Evolutionary conservation across 2,797 vertebrate genomes (phyloP), one percentile per base, ranked within the genome.

Genomic region (Myotis pilosus): DNA sequence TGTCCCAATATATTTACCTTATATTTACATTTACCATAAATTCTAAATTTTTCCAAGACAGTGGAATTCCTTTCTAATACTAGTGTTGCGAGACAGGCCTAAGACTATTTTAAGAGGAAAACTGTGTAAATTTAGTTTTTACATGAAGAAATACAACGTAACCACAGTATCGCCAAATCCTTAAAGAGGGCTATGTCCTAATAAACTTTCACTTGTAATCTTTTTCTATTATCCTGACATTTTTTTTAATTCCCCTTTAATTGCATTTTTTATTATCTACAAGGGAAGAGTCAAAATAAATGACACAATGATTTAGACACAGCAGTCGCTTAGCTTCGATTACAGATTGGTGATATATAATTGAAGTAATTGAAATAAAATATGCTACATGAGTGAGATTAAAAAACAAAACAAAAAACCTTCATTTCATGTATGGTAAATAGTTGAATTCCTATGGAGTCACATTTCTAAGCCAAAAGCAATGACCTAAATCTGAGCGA

Each of bases 381-480:
- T 78, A 82, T 49, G 8, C 30, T 85, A 19, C 57, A 80, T 20
- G 33, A 94, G 11, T 68, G n/a, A 92, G 3, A 82, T 68, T 87
- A 68, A 36, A 33, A 33, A 19, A 64, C 15, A 22, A 91, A 13
- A 13, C 23, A 5, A 60, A 68, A 23, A 51, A 44, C 11, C 51
- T 47, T 4, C n/a, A 84, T 85, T 96, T 94, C 33, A 60, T 49
- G n/a, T 51, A 17, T 69, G 30, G 71, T 55, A 71, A 57, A 88
- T 64, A 88, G 60, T 25, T 86, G 30, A 87, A 92, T 91, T 71
- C 75, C 87, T 84, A 19, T 80, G 60, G 66, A 95, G 74, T 71
- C 38, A 68, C 11, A 92, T 96, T 94, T 10, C 62, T 96, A 89
- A 94, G 12, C 72, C 92, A 92, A 96, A 96, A 97, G 64, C 33